Evolutionary conservation across 2,888 invertebrate genomes (phyloP).

Genomic region (Noctua janthe): DNA sequence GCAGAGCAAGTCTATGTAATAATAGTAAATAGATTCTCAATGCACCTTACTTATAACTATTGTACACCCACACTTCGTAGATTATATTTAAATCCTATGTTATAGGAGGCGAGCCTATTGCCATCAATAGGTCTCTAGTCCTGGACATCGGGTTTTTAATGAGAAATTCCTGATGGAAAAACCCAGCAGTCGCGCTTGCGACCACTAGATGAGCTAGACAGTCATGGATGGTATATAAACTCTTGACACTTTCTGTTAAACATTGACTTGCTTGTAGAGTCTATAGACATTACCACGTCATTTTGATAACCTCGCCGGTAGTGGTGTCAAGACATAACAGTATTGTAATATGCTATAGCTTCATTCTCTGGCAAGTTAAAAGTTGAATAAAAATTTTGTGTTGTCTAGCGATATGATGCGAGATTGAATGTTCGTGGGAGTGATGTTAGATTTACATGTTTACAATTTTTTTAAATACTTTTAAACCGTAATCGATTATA

Average conservation of each 20-base stretch:
- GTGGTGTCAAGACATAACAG: neutral
- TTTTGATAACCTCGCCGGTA: neutral
- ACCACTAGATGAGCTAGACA: neutral
- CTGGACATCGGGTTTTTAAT: neutral
- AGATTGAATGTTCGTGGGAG: neutral
- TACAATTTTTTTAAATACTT: conserved; percentile 37
- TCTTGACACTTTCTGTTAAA: too few relatives aligned
- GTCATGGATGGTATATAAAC: too few relatives aligned
- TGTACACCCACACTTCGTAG: too few relatives aligned
- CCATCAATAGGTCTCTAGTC: neutral
- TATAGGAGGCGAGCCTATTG: neutral
- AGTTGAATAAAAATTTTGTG: neutral
- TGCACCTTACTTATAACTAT: neutral
- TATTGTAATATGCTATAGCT: neutral
- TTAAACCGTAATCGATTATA: conserved; percentile 18
- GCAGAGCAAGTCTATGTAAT: neutral
- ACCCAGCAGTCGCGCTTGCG: neutral
- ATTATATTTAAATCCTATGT: neutral
- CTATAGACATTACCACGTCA: too few relatives aligned
- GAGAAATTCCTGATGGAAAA: neutral
- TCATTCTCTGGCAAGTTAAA: neutral
- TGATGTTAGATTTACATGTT: conserved; percentile 28
- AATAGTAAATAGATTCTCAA: neutral
- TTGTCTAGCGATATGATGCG: neutral
- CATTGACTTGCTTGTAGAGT: too few relatives aligned